Base-by-base conservation (phyloP, 2,797 vertebrate species). In the Sciurus vulgaris region DNA sequence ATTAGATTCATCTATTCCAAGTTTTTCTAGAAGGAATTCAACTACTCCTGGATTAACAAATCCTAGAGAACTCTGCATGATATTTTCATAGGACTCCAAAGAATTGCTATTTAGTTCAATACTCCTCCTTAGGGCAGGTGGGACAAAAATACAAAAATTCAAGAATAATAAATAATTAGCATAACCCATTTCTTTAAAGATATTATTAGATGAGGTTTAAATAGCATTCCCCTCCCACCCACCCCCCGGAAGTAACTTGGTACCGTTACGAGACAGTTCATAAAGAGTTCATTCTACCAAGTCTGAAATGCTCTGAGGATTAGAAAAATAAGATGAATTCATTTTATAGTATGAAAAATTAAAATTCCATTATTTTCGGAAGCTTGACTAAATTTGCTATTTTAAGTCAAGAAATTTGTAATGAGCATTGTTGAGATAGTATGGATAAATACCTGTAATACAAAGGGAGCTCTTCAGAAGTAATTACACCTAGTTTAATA, bases 31-130 rank as follows among this genome's bases (percentile, higher is more conserved):
- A 96, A 99, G 98, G 97, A 99, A 99, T 94, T 99, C 99, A 97
- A 99, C 99, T 38, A 99, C 99, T 35, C 99, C 99, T 11, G 99
- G 99, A 98, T 99, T 99, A 97, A 99, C 99, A 81, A 99, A 99
- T 95, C 99, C 99, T 12, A 99, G 98, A 33, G 99, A 99, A 95
- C 98, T 98, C 93, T 98, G 98, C 97, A 99, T 98, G 95, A 99
- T 98, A 70, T 98, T 98, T 97, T 99, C 99, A 0, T 99, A 99
- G 0, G 99, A 99, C 94, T 99, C 98, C 47, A 65, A 99, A 95
- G 97, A 98, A 95, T 99, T 99, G 54, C 86, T 98, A 61, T 98
- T 98, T 85, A 99, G 98, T 84, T 98, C 98, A 96, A 99, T 51
- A 83, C 99, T 99, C 61, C 98, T 99, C 98, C 99, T 99, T 94